These are phyloP conservation scores for Rhogogaster chlorosoma DNA, from an alignment of 2,888 invertebrate genomes.

Conservation along the genomic window DNA sequence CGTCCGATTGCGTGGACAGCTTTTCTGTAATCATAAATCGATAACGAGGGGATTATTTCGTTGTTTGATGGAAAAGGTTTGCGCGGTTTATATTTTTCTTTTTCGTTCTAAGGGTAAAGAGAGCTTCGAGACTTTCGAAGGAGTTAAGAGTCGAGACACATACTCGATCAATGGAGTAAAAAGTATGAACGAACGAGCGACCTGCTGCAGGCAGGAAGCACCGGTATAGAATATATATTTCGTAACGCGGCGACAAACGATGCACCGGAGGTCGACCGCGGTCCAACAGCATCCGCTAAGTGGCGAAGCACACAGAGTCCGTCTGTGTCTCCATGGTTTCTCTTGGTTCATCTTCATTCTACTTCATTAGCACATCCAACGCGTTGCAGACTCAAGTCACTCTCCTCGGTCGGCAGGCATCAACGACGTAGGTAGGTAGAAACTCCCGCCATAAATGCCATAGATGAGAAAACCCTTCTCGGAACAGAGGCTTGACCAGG, in stretches of 20 bases:
- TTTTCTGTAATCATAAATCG: constrained; percentile 81
- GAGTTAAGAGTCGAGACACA: neutral
- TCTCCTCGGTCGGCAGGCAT: constrained; percentile 54
- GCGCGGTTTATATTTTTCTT: no score
- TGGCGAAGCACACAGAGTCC: constrained; percentile 73
- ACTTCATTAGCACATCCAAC: constrained; percentile 76
- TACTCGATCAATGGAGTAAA: neutral
- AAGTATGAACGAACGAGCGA: neutral
- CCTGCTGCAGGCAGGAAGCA: neutral
- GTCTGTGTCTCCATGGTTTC: constrained; percentile 68
- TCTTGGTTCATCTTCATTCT: constrained; percentile 50
- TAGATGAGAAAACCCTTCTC: constrained; percentile 66
- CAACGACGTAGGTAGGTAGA: constrained; percentile 66
- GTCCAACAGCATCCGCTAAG: constrained; percentile 66
- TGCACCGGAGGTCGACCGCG: constrained; percentile 47
- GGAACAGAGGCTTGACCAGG: constrained; percentile 60
- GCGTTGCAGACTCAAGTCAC: constrained; percentile 54
- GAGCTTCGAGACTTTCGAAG: neutral
- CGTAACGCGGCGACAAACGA: constrained; percentile 48
- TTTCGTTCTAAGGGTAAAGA: neutral
- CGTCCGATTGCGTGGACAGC: constrained; percentile 84
- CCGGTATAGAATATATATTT: constrained; percentile 20
- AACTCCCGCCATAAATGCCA: constrained; percentile 70
- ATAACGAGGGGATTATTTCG: neutral
- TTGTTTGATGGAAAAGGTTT: neutral